These are phyloP conservation scores for Campylomormyrus numenius DNA, from an alignment of 2,113 vertebrate genomes.

Conservation along the genomic window DNA sequence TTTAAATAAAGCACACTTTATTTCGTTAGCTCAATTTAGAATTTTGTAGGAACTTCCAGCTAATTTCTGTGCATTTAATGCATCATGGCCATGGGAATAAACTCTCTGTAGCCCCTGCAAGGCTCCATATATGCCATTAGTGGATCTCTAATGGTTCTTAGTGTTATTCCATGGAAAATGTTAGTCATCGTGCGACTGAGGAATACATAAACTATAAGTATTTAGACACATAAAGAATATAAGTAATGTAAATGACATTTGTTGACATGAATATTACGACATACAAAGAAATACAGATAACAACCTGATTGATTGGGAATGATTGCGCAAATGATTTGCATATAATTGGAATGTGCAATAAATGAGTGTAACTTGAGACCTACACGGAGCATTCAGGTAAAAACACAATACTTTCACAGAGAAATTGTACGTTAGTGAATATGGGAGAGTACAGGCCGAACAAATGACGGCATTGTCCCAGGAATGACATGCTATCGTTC, in stretches of 20 bases:
- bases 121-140: too few relatives aligned
- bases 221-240: too few relatives aligned
- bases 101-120: too few relatives aligned
- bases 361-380: too few relatives aligned
- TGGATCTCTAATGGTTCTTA: too few relatives aligned
- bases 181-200: too few relatives aligned
- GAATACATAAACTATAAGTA: too few relatives aligned
- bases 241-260: too few relatives aligned
- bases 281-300: neutral
- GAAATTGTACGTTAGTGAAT: neutral
- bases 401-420: neutral
- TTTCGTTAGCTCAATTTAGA: neutral
- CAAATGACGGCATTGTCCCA: neutral
- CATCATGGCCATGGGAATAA: neutral
- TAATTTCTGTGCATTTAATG: neutral
- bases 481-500: neutral
- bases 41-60: neutral
- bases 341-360: neutral
- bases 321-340: neutral
- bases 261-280: neutral
- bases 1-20: neutral
- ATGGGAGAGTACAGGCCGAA: neutral
- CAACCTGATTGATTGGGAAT: neutral
- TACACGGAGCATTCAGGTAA: neutral
- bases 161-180: too few relatives aligned